Evolutionary conservation across 2,797 vertebrate species (phyloP), one percentile per base, ranked within the genome.

Genomic region (Characodon lateralis): DNA sequence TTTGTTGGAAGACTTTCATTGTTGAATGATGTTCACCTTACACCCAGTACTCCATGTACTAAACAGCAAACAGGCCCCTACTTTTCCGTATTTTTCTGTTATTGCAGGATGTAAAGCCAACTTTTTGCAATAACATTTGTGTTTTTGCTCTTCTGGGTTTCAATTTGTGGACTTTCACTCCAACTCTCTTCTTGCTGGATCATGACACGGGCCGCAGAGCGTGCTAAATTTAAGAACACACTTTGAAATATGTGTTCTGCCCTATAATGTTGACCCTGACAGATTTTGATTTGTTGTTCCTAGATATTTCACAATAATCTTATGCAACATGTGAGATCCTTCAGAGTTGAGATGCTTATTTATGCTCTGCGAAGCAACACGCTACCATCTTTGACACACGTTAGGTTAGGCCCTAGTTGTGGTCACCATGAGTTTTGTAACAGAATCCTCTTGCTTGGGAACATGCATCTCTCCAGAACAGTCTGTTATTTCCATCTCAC

Each of bases 301-400:
- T 66, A 83, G 75, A 76, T 83, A 79, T 89, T 88, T 85, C 81
- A 72, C 78, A 90, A 78, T 35, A 80, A 39, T 22, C 81, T 90
- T 86, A 83, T 83, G 78, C 61, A 91, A 91, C 73, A 18, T 14
- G 39, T 83, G 81, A 85, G 74, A 84, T 71, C 74, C 63, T 73
- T 53, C 31, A 48, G 63, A 56, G 28, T 56, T 63, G 73, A 35
- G 35, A 73, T 78, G 61, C 72, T 83, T 83, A 76, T 89, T 83
- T 87, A 72, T 72, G 65, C 66, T 79, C 68, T 81, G n/a, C 43
- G 61, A 77, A 85, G 78, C 75, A 80, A 86, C 75, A 75, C 4
- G 46, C 83, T 79, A 76, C 83, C 20, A 39, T 83, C 74, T 41
- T 71, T 87, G 87, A 89, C 83, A 87, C 81, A 89, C 83, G 89